Conservation (phyloP, 2,797 vertebrate species). For the Danio kyathit region DNA sequence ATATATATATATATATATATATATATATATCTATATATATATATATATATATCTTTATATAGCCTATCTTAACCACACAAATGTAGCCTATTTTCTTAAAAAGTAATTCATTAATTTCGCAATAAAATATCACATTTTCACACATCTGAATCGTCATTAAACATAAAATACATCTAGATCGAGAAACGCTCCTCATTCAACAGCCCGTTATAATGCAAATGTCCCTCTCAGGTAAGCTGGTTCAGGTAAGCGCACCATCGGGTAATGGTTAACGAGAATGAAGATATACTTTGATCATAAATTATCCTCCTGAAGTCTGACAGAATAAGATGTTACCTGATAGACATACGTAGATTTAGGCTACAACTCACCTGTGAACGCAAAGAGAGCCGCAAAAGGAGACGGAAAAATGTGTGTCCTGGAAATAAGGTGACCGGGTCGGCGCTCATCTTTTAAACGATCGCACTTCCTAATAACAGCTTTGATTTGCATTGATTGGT, state of each 20-base stretch:
- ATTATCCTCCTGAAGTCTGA: not conserved
- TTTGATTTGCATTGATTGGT: slow-evolving; percentile 63
- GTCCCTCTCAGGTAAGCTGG: not conserved
- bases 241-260: slow-evolving; percentile 24
- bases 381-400: slow-evolving; percentile 13
- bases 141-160: not conserved
- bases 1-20: no score
- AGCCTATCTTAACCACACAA: no score
- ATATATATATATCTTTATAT: no score
- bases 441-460: slow-evolving; percentile 76
- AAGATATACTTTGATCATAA: not conserved
- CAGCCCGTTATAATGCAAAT: slow-evolving; percentile 32
- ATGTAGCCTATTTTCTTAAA: no score
- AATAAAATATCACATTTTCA: no score
- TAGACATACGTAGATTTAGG: not conserved
- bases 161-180: not conserved
- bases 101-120: no score
- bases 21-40: no score
- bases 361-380: slow-evolving; percentile 46
- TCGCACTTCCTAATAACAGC: slow-evolving; percentile 12
- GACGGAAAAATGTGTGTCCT: slow-evolving; percentile 3
- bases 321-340: not conserved
- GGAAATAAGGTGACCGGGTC: slow-evolving; percentile 35
- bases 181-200: not conserved
- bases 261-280: slow-evolving; percentile 2